Base-by-base conservation (phyloP, 2,113 vertebrate genomes). In the Oceanites oceanicus region DNA sequence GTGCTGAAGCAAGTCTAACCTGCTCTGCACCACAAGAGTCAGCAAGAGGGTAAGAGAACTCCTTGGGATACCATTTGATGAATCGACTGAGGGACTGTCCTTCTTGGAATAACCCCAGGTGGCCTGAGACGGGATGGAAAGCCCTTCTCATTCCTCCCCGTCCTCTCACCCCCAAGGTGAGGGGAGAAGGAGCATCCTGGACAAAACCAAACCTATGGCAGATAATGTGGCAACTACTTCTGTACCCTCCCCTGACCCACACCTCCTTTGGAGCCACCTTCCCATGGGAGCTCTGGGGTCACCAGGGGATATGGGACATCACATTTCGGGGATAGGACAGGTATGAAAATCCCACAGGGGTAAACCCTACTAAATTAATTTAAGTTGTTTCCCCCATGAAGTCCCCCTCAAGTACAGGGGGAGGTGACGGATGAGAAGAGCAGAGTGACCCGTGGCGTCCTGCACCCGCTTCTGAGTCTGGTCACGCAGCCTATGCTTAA, bases 21-120 rank as follows among this genome's bases (percentile, higher is more conserved):
- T 90, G 92, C 55, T 89, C 67, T 82, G 67, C n/a, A 44, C 42
- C 50, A 32, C 65, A 38, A 32, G 32, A 92, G 77, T 92, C 94
- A 91, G 77, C 53, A 80, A 59, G 66, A 94, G 89, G 62, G 80
- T 62, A 90, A 52, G 65, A 81, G 34, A 91, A 79, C 30, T 91
- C 52, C 27, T 40, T 81, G 36, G 62, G 61, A 81, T 84, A 70
- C 32, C 26, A 63, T 78, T 40, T 62, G 62, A 65, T 36, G 81
- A 87, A 72, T 10, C 13, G 6, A 15, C 36, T 1, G 12, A 79
- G 62, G 30, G 55, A 47, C 38, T 66, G 20, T 26, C 26, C 45
- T 71, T 72, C 30, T 65, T 83, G 38, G 38, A 90, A 30, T 50
- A 82, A 55, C 8, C 17, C 22, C 29, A 20, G 19, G 47, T 67